Conservation (phyloP, 2,888 invertebrate genomes). For the Eupithecia centaureata region DNA sequence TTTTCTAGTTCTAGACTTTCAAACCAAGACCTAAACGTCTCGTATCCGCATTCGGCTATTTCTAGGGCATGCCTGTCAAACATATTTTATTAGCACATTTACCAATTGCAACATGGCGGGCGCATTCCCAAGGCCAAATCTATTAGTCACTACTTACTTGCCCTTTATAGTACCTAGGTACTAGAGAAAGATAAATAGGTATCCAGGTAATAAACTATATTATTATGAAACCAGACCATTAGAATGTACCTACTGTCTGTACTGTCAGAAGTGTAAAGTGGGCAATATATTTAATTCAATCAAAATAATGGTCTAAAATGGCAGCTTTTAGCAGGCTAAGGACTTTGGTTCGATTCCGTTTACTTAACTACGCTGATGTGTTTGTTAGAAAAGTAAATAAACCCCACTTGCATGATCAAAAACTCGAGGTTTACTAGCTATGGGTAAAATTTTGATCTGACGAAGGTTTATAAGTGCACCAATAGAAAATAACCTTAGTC, state of each 20-base stretch:
- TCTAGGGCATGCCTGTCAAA: neutral
- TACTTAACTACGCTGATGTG: neutral
- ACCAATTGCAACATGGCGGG: neutral
- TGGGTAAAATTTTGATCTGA: too few relatives aligned
- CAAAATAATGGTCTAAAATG: neutral
- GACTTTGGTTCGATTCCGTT: slow-evolving; percentile 3
- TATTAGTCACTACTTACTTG: slow-evolving; percentile 4
- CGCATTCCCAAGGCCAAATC: slow-evolving; percentile 2
- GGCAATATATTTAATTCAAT: neutral
- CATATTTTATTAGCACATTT: neutral
- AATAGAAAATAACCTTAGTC: too few relatives aligned
- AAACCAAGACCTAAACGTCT: neutral
- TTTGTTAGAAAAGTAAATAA: neutral
- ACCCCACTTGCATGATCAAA: too few relatives aligned
- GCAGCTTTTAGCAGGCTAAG: slow-evolving; percentile 1
- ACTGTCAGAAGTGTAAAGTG: neutral
- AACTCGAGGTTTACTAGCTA: too few relatives aligned
- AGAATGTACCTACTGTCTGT: neutral
- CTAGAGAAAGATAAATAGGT: neutral
- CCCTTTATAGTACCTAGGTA: neutral
- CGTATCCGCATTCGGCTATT: neutral
- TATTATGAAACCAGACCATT: neutral
- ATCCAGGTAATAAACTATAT: neutral
- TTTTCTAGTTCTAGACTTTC: too few relatives aligned
- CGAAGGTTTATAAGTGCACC: too few relatives aligned